Percentiles rank a stretch among this genome's conserved stretches.
Evolutionary conservation across 1,140 invertebrate genomes (phyloP).

Genomic region (Laupala kohalensis): DNA sequence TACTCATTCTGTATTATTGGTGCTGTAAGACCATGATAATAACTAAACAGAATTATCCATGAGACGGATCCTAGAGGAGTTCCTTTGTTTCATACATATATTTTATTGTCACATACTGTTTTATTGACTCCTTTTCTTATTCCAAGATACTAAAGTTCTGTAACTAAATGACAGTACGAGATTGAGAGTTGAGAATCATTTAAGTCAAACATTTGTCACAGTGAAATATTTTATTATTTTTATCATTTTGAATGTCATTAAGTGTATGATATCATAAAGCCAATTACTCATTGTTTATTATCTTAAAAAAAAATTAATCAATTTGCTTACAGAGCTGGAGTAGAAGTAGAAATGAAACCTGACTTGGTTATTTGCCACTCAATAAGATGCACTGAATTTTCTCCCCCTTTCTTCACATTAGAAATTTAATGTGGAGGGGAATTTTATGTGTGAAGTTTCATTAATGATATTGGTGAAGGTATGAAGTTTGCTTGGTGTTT

Average conservation of each 20-base stretch:
- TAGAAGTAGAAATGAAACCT: conserved; percentile 10
- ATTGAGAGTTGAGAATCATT: too few relatives aligned
- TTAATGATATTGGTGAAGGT: conserved; percentile 22
- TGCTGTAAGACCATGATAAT: too few relatives aligned
- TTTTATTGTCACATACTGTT: too few relatives aligned
- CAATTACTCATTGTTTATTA: background rate
- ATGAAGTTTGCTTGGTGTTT: background rate
- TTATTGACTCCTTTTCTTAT: background rate
- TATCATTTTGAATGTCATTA: background rate
- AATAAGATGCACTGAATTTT: conserved; percentile 18
- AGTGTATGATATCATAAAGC: background rate
- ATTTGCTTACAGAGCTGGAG: conserved; percentile 11
- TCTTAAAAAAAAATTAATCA: background rate
- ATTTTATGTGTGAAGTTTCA: conserved; percentile 22
- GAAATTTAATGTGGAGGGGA: conserved; percentile 21
- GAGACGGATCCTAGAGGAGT: too few relatives aligned
- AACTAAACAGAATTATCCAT: too few relatives aligned
- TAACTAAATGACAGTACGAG: too few relatives aligned
- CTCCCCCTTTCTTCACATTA: conserved; percentile 21
- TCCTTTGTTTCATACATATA: too few relatives aligned
- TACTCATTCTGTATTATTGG: too few relatives aligned
- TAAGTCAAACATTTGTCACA: background rate
- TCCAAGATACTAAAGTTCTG: background rate
- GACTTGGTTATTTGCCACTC: conserved; percentile 14
- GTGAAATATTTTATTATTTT: background rate